Evolutionary conservation across 2,113 vertebrate genomes (phyloP), one percentile per base, ranked within the genome.

Genomic region (Bubo bubo): DNA sequence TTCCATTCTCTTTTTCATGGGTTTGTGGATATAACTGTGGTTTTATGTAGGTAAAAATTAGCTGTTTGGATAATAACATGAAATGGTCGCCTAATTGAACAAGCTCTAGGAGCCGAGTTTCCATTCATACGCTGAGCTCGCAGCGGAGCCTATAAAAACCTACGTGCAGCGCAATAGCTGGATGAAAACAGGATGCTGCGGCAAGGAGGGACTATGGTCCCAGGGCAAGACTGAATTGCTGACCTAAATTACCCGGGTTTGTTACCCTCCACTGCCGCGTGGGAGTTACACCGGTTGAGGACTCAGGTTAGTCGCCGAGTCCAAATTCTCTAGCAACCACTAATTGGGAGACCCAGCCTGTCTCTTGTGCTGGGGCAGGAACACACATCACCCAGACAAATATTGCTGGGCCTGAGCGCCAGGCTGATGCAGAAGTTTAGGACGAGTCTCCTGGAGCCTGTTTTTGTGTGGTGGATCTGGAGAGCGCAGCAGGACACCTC

Each of bases 341-440:
- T 8, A 27, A 34, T 12, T 4, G 63, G 17, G 85, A n/a, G 30
- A 4, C 8, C 3, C 4, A 5, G 47, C 26, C 58, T 8, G 9
- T 19, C 47, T 8, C 35, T 21, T 2, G 49, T 7, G 47, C 13
- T 9, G 2, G 34, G 60, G 41, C 23, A 6, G 72, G n/a, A 49
- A 30, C 6, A 22, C 28, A 3, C 22, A 5, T 4, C 2, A 11
- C 41, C 27, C 8, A 4, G 12, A 20, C 39, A 39, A 19, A 12
- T 4, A 3, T 4, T 1, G 30, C 27, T 14, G n/a, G 8, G 35
- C 37, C 2, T 1, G 21, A 16, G 32, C 21, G 1, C 5, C 32
- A 45, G 55, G 45, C 3, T 59, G 62, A 4, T 3, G 15, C 16
- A 3, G 32, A 21, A 24, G 3, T 8, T 59, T 8, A 4, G 10